These are phyloP conservation scores for Sinodicranocentrus sp. DNA, from an alignment of 2,888 invertebrate genomes.

Conservation along the genomic window DNA sequence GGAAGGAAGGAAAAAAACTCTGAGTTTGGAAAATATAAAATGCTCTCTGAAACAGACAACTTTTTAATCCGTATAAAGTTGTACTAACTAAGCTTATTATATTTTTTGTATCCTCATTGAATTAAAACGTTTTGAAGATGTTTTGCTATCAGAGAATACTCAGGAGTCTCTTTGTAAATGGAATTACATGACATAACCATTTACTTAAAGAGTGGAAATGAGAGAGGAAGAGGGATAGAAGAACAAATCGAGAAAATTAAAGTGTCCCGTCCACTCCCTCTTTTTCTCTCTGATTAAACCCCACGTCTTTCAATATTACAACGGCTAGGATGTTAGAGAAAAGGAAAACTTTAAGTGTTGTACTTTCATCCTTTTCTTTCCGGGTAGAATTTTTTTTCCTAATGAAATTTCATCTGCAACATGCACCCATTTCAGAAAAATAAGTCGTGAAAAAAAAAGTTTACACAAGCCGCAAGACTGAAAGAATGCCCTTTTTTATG, in stretches of 20 bases:
- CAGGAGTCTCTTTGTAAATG: no score
- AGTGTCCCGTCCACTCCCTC: conserved; percentile 46
- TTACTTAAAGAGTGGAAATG: conserved; percentile 10
- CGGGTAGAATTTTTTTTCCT: background rate
- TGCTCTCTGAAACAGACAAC: no score
- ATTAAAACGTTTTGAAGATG: no score
- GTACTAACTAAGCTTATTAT: no score
- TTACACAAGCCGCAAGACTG: conserved; percentile 4
- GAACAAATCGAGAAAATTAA: conserved; percentile 40
- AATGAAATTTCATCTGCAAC: conserved; percentile 41
- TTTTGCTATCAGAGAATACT: no score
- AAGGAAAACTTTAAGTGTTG: conserved; percentile 18
- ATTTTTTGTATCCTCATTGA: no score
- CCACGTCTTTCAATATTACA: conserved; percentile 3
- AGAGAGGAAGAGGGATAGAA: conserved; percentile 2
- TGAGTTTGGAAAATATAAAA: no score
- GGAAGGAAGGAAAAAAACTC: no score
- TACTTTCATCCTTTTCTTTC: conserved; percentile 9
- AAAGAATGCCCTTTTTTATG: background rate
- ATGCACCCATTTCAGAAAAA: conserved; percentile 18
- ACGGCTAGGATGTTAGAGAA: background rate
- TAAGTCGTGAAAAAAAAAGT: conserved; percentile 5
- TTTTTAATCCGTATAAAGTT: no score
- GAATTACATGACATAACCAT: conserved; percentile 23
- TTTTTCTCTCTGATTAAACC: conserved; percentile 32